phyloP scores from a whole-genome alignment of 1,140 invertebrate genomes.

The Aphidius gifuensis region DNA sequence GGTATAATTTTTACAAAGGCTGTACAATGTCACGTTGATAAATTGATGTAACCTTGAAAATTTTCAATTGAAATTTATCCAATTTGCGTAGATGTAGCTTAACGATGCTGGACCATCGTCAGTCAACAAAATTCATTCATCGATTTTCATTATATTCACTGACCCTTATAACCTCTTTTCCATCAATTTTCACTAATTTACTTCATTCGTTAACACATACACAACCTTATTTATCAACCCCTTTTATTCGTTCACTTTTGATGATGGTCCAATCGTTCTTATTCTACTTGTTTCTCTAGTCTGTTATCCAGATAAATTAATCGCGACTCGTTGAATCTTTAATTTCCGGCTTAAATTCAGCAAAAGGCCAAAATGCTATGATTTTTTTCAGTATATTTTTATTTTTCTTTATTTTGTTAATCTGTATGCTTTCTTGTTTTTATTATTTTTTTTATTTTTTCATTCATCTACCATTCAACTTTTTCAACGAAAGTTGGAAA shows the following conservation, averaged over 20 bases:
- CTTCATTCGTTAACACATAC: background rate
- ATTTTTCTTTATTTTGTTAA: background rate
- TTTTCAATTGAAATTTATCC: conserved; percentile 11
- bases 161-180: conserved; percentile 14
- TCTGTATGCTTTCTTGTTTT: conserved; percentile 14
- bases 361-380: conserved; percentile 22
- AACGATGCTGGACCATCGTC: conserved; percentile 30
- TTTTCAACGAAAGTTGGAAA: background rate
- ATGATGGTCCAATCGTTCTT: background rate
- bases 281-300: conserved; percentile 17
- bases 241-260: background rate
- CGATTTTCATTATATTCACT: conserved; percentile 39
- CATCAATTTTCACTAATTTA: background rate
- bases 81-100: conserved; percentile 26
- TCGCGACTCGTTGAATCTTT: conserved; percentile 45
- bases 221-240: background rate
- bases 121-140: conserved; percentile 22
- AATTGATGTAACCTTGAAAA: conserved; percentile 11
- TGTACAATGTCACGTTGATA: background rate
- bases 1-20: too few species aligned
- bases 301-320: conserved; percentile 35
- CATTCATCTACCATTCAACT: conserved; percentile 9
- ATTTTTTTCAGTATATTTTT: conserved; percentile 34
- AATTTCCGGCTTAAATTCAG: conserved; percentile 37
- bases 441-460: background rate